Evolutionary conservation across 2,797 vertebrate genomes (phyloP).

Genomic region (Podargus strigoides): DNA sequence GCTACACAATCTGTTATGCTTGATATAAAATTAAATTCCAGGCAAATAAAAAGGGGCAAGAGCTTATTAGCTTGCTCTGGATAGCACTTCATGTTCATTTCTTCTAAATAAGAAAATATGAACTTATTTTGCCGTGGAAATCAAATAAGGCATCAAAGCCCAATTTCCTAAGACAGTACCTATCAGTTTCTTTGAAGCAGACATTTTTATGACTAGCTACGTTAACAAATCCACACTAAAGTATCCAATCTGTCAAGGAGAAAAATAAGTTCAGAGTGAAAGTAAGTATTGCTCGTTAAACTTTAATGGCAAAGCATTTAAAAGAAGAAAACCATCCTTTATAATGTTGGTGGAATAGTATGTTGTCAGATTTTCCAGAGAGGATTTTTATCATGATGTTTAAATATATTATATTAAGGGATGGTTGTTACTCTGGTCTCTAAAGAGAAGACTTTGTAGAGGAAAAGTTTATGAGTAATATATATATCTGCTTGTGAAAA

Average conservation of each 20-base stretch:
- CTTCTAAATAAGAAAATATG: constrained; percentile 23
- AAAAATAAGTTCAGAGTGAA: constrained; percentile 45
- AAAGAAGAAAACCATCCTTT: constrained; percentile 30
- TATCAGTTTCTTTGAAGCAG: constrained; percentile 50
- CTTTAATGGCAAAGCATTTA: constrained; percentile 24
- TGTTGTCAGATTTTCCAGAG: neutral
- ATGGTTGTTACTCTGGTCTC: neutral
- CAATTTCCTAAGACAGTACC: constrained; percentile 43
- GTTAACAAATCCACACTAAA: constrained; percentile 52
- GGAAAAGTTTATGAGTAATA: constrained; percentile 10
- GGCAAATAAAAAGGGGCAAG: neutral
- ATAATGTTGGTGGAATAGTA: neutral
- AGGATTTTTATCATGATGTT: constrained; percentile 21
- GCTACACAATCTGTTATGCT: neutral
- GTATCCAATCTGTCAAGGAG: constrained; percentile 35
- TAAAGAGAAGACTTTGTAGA: neutral
- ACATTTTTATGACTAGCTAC: constrained; percentile 22
- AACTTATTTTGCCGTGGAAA: constrained; percentile 46
- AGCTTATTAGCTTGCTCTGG: neutral
- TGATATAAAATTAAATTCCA: neutral
- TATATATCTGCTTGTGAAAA: neutral
- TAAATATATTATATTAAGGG: constrained; percentile 18
- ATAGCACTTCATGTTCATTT: neutral
- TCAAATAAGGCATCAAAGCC: constrained; percentile 52
- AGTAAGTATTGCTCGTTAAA: constrained; percentile 37